Evolutionary conservation across 1,140 invertebrate genomes (phyloP).

Genomic region (Drosophila elegans): DNA sequence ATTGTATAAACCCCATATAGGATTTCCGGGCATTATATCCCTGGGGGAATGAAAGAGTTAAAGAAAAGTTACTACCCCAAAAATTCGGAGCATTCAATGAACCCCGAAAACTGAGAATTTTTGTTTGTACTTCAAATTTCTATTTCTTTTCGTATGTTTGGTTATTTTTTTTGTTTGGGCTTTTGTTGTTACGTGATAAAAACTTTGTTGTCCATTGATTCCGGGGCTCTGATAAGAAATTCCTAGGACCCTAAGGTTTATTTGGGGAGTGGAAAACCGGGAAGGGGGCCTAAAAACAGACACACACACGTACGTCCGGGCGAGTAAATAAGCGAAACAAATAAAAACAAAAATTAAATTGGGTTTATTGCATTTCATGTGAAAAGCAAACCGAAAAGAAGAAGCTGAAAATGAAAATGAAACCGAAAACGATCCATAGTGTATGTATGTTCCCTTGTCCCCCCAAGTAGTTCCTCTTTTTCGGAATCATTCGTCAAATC

Average conservation of each 20-base stretch:
- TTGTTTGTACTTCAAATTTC: conserved; percentile 48
- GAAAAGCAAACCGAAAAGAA: conserved; percentile 63
- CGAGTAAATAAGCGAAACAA: conserved; percentile 75
- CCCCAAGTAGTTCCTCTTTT: background rate
- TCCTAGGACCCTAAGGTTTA: conserved; percentile 10
- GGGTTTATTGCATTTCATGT: conserved; percentile 81
- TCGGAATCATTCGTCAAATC: conserved; percentile 35
- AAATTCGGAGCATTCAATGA: conserved; percentile 8
- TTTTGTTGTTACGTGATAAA: conserved; percentile 67
- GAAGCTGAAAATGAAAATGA: conserved; percentile 16
- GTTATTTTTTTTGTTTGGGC: conserved; percentile 37
- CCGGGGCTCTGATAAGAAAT: conserved; percentile 56
- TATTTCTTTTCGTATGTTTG: conserved; percentile 14
- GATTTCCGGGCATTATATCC: background rate
- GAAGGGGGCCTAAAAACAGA: background rate
- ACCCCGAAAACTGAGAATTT: conserved; percentile 12
- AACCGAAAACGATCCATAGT: conserved; percentile 9
- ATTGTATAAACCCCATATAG: conserved; percentile 5
- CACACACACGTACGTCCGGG: conserved; percentile 42
- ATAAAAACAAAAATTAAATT: conserved; percentile 80
- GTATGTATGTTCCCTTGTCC: background rate
- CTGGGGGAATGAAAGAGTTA: background rate
- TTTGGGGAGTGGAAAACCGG: background rate
- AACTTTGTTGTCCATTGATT: conserved; percentile 63
- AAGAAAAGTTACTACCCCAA: background rate